These are phyloP conservation scores for Drosophila antonietae DNA, from an alignment of 2,888 invertebrate species.

Conservation along the genomic window DNA sequence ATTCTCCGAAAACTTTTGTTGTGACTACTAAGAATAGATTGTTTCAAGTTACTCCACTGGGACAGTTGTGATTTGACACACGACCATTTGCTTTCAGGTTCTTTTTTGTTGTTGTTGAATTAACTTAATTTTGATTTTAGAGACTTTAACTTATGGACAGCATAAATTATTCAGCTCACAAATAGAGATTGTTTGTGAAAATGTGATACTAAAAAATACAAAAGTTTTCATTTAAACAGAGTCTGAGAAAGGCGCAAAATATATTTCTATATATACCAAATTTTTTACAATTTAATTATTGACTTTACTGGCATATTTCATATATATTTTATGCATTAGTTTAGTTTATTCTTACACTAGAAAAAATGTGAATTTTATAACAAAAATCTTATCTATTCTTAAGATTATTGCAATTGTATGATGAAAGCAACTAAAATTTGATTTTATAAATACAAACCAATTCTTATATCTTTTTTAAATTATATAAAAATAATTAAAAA, in stretches of 20 bases:
- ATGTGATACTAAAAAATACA: not conserved
- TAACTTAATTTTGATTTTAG: not conserved
- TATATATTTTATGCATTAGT: not conserved
- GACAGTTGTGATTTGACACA: not conserved
- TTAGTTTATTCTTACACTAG: not conserved
- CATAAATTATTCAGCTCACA: not conserved
- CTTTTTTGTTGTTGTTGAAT: not conserved
- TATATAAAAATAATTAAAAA: no score
- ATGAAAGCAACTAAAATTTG: no score
- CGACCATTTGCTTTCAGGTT: not conserved
- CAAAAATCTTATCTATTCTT: no score
- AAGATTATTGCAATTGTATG: no score
- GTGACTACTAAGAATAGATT: not conserved
- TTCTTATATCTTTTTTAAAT: no score
- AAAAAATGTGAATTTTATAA: not conserved
- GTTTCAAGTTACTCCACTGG: not conserved
- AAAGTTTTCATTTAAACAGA: no score
- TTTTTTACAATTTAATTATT: no score
- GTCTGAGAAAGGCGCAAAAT: no score
- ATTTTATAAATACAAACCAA: not conserved
- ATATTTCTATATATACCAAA: no score
- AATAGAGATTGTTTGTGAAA: not conserved
- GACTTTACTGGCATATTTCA: no score
- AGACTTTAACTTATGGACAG: not conserved
- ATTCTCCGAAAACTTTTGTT: not conserved